A percentile compares a stretch with the other conserved stretches of the same genome.
Conservation (phyloP, 2,888 invertebrate species). For the Amiota mariae region DNA sequence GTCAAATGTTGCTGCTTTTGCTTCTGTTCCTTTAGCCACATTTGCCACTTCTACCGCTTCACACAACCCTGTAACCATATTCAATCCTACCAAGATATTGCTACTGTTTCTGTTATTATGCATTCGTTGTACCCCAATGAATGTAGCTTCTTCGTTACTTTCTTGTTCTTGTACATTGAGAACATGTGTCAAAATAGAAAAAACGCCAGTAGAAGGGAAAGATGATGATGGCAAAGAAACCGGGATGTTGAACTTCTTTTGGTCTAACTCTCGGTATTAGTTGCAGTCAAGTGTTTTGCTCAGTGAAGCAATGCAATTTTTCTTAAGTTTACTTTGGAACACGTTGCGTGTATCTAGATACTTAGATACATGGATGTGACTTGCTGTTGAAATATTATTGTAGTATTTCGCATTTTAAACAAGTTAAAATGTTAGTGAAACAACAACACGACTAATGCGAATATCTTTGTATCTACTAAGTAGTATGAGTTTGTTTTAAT, state of each 20-base stretch:
- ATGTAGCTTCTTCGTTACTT: not conserved
- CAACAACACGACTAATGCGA: not conserved
- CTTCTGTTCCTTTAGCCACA: not conserved
- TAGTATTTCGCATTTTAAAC: slow-evolving; percentile 9
- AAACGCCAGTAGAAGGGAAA: not conserved
- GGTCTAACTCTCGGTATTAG: not conserved
- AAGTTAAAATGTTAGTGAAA: slow-evolving; percentile 19
- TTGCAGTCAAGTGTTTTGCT: not conserved
- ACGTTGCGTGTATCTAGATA: slow-evolving; percentile 2
- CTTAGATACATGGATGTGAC: no score
- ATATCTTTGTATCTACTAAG: slow-evolving; percentile 38
- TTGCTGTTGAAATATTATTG: not conserved
- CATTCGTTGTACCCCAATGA: no score
- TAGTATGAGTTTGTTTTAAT: not conserved
- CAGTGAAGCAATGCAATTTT: not conserved
- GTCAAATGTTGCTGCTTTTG: not conserved
- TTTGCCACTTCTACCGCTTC: no score
- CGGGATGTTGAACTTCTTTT: no score
- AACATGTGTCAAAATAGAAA: slow-evolving; percentile 21
- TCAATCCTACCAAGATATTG: no score
- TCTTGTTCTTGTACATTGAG: not conserved
- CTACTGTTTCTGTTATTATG: no score
- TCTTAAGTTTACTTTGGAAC: slow-evolving; percentile 10
- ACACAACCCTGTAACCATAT: no score
- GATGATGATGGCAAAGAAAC: not conserved